Conservation (phyloP, 1,140 invertebrate species). For the Neodiprion virginianus region DNA sequence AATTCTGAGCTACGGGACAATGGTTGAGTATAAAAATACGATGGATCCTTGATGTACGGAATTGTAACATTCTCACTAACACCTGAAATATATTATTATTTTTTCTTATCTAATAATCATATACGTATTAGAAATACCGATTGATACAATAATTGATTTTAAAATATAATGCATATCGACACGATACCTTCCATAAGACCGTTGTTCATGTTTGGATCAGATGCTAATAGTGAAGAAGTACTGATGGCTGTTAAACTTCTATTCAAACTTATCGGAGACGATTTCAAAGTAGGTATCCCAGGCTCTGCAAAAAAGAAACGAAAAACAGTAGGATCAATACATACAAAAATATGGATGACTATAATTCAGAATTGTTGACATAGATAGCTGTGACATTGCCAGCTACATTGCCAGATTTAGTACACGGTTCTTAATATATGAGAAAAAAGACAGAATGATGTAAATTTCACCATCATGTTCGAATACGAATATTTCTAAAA, state of each 20-base stretch:
- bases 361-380: no score
- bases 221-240: background rate
- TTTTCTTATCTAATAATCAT: slow-evolving; percentile 24
- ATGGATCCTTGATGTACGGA: slow-evolving; percentile 70
- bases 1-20: slow-evolving; percentile 60
- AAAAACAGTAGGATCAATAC: background rate
- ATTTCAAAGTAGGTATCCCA: no score
- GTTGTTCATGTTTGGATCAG: background rate
- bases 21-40: slow-evolving; percentile 72
- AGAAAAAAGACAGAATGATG: no score
- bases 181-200: background rate
- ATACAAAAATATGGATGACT: no score
- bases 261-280: background rate
- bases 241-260: background rate
- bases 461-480: no score
- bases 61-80: slow-evolving; percentile 61
- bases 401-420: no score
- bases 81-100: slow-evolving; percentile 45
- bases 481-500: no score
- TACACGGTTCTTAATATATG: no score
- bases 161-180: background rate
- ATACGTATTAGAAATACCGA: background rate
- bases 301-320: background rate
- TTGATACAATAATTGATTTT: background rate
- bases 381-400: no score